Percentiles rank a stretch among this genome's conserved stretches.
Conservation (phyloP, 2,113 vertebrate genomes). For the Odocoileus hemionus region DNA sequence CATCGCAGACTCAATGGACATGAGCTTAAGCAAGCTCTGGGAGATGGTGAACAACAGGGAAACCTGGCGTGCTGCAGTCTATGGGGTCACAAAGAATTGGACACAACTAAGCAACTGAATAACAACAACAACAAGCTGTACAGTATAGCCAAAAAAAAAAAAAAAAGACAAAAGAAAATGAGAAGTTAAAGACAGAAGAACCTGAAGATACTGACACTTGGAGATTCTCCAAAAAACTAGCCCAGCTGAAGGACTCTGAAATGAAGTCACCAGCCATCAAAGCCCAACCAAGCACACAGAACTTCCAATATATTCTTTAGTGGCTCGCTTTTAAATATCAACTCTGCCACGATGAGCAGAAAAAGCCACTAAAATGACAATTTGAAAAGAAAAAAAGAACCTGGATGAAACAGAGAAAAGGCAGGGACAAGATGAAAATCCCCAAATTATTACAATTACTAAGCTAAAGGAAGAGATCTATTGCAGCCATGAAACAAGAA, state of each 20-base stretch:
- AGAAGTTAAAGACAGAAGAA: neutral
- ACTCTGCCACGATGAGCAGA: neutral
- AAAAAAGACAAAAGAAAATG: neutral
- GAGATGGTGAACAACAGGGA: neutral
- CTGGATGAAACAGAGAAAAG: neutral
- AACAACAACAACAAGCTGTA: neutral
- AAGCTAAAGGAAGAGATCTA: neutral
- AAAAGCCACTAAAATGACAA: neutral
- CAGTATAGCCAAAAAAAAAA: neutral
- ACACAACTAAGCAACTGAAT: neutral
- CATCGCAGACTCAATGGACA: neutral
- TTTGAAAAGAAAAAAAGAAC: neutral
- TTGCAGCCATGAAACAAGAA: neutral
- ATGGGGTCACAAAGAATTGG: neutral
- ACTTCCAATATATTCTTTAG: neutral
- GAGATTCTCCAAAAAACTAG: neutral
- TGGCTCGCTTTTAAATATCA: neutral
- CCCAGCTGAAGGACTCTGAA: neutral
- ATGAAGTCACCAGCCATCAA: neutral
- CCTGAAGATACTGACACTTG: neutral
- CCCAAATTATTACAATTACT: neutral
- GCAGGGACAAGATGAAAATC: neutral
- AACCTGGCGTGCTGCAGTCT: neutral
- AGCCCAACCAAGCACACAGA: neutral
- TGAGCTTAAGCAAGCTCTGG: neutral